These are phyloP conservation scores for Melanotus villosus DNA, from an alignment of 2,888 invertebrate species.

Conservation along the genomic window DNA sequence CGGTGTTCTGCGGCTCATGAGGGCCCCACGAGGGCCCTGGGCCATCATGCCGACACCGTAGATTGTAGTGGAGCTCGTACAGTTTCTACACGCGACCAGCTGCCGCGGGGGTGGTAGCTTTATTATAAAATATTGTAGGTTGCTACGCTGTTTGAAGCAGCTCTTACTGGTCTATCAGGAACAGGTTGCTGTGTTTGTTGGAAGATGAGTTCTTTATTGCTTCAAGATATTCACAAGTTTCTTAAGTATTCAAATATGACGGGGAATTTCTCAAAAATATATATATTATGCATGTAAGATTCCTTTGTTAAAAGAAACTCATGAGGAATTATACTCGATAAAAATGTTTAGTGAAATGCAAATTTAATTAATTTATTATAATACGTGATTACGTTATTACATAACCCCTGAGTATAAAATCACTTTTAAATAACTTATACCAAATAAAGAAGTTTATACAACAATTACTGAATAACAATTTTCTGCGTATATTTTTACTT, in stretches of 20 bases:
- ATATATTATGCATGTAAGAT: no score
- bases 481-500: no score
- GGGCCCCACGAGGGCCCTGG: constrained; percentile 60
- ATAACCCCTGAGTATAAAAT: no score
- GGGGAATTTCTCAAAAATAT: no score
- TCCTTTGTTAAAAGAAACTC: no score
- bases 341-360: no score
- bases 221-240: background rate
- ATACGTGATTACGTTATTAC: no score
- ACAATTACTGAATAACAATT: no score
- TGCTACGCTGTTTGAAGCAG: constrained; percentile 37
- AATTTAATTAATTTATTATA: no score
- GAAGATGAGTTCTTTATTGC: constrained; percentile 25
- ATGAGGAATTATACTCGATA: no score
- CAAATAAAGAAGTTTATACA: no score
- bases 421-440: no score
- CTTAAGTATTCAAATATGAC: background rate
- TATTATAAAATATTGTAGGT: constrained; percentile 62
- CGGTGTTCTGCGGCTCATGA: constrained; percentile 58
- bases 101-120: constrained; percentile 68
- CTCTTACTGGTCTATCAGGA: constrained; percentile 37
- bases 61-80: constrained; percentile 59
- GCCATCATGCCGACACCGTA: constrained; percentile 62
- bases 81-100: constrained; percentile 65
- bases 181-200: constrained; percentile 25